Conservation (phyloP, 2,888 invertebrate genomes). For the Chymomyza amoena region DNA sequence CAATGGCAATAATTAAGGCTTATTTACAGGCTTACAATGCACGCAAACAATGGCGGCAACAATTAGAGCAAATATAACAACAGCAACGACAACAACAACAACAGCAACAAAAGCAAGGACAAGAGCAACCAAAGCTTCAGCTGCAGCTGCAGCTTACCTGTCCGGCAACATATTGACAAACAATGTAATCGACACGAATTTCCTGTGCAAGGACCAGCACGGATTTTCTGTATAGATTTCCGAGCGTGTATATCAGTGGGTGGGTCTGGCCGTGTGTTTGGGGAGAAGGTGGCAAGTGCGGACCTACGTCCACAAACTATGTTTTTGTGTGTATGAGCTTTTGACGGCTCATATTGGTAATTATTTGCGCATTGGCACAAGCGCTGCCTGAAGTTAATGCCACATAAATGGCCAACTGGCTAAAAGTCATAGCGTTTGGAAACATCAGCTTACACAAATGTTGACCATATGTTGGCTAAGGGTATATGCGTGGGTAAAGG, state of each 20-base stretch:
- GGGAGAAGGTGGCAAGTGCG: neutral
- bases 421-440: neutral
- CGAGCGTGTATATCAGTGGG: neutral
- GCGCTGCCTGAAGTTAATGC: constrained; percentile 1
- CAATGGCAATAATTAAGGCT: constrained; percentile 70
- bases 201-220: constrained; percentile 12
- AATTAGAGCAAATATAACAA: constrained; percentile 36
- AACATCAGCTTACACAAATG: neutral
- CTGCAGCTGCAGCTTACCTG: constrained; percentile 38
- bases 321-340: constrained; percentile 32
- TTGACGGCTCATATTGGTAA: constrained; percentile 65
- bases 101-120: neutral
- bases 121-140: constrained; percentile 3
- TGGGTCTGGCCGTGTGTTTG: neutral
- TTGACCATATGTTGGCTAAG: constrained; percentile 8
- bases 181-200: constrained; percentile 44
- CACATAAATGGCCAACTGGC: neutral
- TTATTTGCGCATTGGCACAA: constrained; percentile 56
- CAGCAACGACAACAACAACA: constrained; percentile 5
- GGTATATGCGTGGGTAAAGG: neutral
- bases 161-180: constrained; percentile 53
- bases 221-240: neutral
- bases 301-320: neutral
- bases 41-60: constrained; percentile 27
- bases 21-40: constrained; percentile 61